Percentiles rank a stretch among this genome's conserved stretches.
Conservation (phyloP, 2,797 vertebrate species). For the Sternarchorhynchus goeldii region DNA sequence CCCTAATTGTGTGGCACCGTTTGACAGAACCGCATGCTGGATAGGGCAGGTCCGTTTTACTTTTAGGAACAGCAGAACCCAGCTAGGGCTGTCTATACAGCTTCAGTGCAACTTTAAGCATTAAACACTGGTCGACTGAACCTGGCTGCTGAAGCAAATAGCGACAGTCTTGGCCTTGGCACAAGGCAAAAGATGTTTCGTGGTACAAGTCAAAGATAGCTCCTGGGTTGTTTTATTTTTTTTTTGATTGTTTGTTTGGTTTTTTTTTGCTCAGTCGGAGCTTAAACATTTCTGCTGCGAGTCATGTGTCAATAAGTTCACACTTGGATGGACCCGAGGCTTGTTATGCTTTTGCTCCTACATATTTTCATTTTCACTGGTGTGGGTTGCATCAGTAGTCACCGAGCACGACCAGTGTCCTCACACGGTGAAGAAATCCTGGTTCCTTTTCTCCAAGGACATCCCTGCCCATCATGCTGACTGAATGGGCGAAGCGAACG, state of each 20-base stretch:
- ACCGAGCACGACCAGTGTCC: constrained; percentile 18
- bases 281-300: neutral
- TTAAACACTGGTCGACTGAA: constrained; percentile 20
- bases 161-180: neutral
- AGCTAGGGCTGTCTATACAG: constrained; percentile 7
- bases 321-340: constrained; percentile 1
- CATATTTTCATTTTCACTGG: constrained; percentile 24
- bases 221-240: too few relatives aligned
- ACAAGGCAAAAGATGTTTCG: too few relatives aligned
- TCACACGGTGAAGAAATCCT: constrained; percentile 2
- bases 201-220: too few relatives aligned
- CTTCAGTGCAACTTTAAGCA: constrained; percentile 25
- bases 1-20: constrained; percentile 41
- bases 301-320: neutral
- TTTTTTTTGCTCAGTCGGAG: too few relatives aligned
- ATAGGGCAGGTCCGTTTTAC: neutral
- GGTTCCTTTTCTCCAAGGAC: constrained; percentile 10
- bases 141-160: neutral
- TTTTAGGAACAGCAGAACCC: constrained; percentile 12
- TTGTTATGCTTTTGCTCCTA: constrained; percentile 11
- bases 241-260: too few relatives aligned
- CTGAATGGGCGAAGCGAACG: constrained; percentile 12
- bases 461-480: neutral
- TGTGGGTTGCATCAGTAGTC: constrained; percentile 29
- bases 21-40: constrained; percentile 14